phyloP scores from a whole-genome alignment of 2,113 vertebrate species.

The Gymnarchus niloticus region DNA sequence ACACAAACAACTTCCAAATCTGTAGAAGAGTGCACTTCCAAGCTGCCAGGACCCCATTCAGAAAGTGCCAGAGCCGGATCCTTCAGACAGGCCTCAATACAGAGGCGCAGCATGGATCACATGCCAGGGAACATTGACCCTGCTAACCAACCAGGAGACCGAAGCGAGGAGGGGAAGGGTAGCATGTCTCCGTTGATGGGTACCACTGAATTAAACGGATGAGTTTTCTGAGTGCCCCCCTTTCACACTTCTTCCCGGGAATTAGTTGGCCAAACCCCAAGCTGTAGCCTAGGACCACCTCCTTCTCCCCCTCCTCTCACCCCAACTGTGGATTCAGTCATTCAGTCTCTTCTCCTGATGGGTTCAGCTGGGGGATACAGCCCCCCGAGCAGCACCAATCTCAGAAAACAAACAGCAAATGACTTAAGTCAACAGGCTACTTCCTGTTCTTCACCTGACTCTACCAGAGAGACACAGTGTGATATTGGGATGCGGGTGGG shows the following conservation, averaged over 20 bases:
- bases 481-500: neutral
- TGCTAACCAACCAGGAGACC: neutral
- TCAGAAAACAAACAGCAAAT: neutral
- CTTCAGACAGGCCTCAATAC: neutral
- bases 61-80: slow-evolving; percentile 1
- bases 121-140: neutral
- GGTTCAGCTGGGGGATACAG: neutral
- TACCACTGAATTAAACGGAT: neutral
- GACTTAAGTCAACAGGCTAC: neutral
- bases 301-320: neutral
- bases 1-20: neutral
- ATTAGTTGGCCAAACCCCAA: neutral
- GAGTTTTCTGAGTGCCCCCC: neutral
- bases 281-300: neutral
- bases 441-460: neutral
- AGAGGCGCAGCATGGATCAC: neutral
- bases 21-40: neutral
- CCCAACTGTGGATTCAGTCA: neutral
- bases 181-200: neutral
- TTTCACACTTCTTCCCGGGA: neutral
- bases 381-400: neutral
- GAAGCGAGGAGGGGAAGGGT: neutral
- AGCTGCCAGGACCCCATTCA: neutral
- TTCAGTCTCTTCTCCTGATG: neutral
- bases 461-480: neutral